phyloP scores from a whole-genome alignment of 2,113 vertebrate genomes.

The Amphiprion ocellaris region DNA sequence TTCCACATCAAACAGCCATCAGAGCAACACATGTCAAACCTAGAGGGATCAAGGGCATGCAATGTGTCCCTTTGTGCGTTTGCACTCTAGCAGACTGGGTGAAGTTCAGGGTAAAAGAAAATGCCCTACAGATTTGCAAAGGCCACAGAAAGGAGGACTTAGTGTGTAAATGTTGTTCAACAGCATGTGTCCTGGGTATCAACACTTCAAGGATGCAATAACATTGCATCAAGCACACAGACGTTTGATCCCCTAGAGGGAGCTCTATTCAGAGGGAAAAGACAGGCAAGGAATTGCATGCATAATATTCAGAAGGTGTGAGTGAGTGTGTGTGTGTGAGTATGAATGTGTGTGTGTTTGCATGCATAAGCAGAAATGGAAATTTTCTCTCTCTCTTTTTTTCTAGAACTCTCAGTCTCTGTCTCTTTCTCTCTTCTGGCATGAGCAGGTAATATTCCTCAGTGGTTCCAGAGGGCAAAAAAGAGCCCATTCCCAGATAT shows the following conservation, averaged over 20 bases:
- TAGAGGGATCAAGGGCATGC: constrained; percentile 11
- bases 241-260: constrained; percentile 74
- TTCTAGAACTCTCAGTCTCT: constrained; percentile 39
- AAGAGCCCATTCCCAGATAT: constrained; percentile 75
- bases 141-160: constrained; percentile 39
- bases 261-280: constrained; percentile 75
- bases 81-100: constrained; percentile 16
- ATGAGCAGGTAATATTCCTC: constrained; percentile 77
- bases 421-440: constrained; percentile 38
- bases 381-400: constrained; percentile 54
- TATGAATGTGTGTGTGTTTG: constrained; percentile 64
- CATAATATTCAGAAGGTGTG: constrained; percentile 70
- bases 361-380: constrained; percentile 82
- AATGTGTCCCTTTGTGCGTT: constrained; percentile 39
- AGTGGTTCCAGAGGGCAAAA: constrained; percentile 60
- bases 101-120: constrained; percentile 39
- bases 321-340: constrained; percentile 16
- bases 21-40: constrained; percentile 72
- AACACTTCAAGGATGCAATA: constrained; percentile 60
- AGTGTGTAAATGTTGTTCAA: constrained; percentile 53
- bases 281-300: constrained; percentile 68
- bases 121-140: constrained; percentile 38
- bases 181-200: constrained; percentile 53
- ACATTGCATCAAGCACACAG: constrained; percentile 61
- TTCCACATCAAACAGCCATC: constrained; percentile 55